Evolutionary conservation across 2,113 vertebrate species (phyloP).

Genomic region (Bagarius yarrelli): DNA sequence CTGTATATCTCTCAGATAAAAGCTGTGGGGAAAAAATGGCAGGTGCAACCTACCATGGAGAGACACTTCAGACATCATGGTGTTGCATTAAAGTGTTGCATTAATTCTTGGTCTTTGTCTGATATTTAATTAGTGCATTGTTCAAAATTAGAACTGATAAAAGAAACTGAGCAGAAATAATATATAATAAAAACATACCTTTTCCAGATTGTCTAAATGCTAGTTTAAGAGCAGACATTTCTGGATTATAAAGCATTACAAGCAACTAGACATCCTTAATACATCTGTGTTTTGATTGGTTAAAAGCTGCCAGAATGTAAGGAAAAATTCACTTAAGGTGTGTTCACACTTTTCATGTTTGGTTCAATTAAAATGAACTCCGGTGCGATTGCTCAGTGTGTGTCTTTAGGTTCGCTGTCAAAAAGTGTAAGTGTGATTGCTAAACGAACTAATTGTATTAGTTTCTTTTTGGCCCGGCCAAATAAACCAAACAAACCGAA

Average conservation of each 20-base stretch:
- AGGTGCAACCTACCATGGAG: slow-evolving; percentile 8
- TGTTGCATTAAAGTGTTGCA: no score
- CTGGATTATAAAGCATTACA: neutral
- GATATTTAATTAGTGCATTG: neutral
- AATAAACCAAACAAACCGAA: no score
- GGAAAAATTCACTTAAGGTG: neutral
- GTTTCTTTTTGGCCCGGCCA: no score
- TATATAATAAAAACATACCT: neutral
- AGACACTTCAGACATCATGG: neutral
- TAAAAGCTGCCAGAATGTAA: neutral
- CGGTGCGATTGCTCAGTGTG: no score
- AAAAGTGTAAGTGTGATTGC: no score
- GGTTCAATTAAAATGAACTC: no score
- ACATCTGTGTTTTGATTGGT: neutral
- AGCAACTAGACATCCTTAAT: neutral
- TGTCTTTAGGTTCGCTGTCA: no score
- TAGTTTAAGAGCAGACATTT: neutral
- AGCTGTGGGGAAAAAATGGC: slow-evolving; percentile 6
- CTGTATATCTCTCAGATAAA: slow-evolving; percentile 37
- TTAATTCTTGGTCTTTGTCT: neutral
- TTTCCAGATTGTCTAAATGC: neutral
- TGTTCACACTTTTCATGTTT: no score
- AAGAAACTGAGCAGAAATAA: neutral
- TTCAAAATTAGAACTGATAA: neutral
- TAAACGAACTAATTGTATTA: no score